Conservation (phyloP, 2,888 invertebrate genomes). For the Euzophera pinguis region DNA sequence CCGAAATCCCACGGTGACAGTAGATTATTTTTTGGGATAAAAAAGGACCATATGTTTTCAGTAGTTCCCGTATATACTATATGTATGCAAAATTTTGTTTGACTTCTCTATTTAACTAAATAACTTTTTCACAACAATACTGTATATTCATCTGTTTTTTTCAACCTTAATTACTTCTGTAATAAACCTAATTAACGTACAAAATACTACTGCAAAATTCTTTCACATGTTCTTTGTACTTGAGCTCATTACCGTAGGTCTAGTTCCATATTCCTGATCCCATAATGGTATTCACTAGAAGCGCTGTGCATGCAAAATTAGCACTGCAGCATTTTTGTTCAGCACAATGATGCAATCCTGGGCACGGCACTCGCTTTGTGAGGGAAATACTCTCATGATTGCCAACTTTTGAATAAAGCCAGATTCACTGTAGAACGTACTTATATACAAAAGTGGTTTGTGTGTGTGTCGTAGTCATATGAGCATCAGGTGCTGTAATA, state of each 20-base stretch:
- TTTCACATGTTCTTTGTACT: constrained; percentile 15
- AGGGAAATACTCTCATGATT: constrained; percentile 53
- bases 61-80: too few species aligned
- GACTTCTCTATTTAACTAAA: too few species aligned
- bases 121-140: too few species aligned
- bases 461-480: constrained; percentile 29
- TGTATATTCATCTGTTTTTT: too few species aligned
- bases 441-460: constrained; percentile 42
- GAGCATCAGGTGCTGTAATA: constrained; percentile 15
- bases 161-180: too few species aligned
- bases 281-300: constrained; percentile 57
- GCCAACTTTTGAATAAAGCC: constrained; percentile 64
- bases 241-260: constrained; percentile 35
- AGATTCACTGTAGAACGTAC: constrained; percentile 40
- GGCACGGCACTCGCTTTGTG: constrained; percentile 58
- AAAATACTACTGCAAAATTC: constrained; percentile 17
- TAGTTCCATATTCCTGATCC: constrained; percentile 38
- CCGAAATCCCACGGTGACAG: too few species aligned
- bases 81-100: too few species aligned
- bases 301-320: constrained; percentile 64
- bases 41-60: too few species aligned
- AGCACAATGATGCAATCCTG: constrained; percentile 69
- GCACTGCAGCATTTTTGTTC: constrained; percentile 66
- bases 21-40: too few species aligned
- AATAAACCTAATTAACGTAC: constrained; percentile 19